These are phyloP conservation scores for Julus scandinavius DNA, from an alignment of 2,888 invertebrate genomes.

Conservation along the genomic window DNA sequence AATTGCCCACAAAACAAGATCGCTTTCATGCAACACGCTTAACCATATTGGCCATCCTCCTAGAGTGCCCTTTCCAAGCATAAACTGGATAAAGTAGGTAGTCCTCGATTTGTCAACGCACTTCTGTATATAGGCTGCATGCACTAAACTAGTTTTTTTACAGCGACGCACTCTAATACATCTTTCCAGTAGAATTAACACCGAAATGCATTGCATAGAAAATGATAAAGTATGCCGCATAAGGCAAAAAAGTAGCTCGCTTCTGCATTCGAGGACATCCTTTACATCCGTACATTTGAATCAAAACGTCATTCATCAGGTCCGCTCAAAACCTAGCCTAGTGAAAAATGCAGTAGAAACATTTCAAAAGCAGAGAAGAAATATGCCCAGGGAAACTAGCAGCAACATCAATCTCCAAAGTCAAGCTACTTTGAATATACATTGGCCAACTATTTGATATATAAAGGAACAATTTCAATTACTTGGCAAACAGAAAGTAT, in stretches of 20 bases:
- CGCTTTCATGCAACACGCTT: neutral
- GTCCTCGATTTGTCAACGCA: conserved; percentile 24
- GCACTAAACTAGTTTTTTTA: neutral
- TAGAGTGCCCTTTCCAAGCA: neutral
- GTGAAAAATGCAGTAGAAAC: conserved; percentile 37
- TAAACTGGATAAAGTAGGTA: neutral
- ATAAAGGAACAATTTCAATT: conserved; percentile 45
- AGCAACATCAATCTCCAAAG: conserved; percentile 36
- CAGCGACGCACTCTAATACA: neutral
- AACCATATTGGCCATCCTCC: neutral
- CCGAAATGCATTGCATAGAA: neutral
- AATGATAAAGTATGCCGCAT: neutral
- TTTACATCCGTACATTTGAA: conserved; percentile 39
- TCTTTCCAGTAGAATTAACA: conserved; percentile 36
- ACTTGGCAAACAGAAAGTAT: conserved; percentile 43
- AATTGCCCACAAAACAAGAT: neutral
- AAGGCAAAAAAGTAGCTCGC: conserved; percentile 29
- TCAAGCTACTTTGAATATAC: conserved; percentile 44
- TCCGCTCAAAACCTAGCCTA: neutral
- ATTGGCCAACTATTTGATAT: conserved; percentile 33
- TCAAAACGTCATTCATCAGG: conserved; percentile 36
- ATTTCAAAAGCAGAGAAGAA: conserved; percentile 39
- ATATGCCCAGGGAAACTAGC: conserved; percentile 34
- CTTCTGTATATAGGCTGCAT: neutral
- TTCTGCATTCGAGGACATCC: conserved; percentile 31